A percentile compares a stretch with the other conserved stretches of the same genome.
Evolutionary conservation across 2,797 vertebrate genomes (phyloP).

Genomic region (Chloroceryle inda): DNA sequence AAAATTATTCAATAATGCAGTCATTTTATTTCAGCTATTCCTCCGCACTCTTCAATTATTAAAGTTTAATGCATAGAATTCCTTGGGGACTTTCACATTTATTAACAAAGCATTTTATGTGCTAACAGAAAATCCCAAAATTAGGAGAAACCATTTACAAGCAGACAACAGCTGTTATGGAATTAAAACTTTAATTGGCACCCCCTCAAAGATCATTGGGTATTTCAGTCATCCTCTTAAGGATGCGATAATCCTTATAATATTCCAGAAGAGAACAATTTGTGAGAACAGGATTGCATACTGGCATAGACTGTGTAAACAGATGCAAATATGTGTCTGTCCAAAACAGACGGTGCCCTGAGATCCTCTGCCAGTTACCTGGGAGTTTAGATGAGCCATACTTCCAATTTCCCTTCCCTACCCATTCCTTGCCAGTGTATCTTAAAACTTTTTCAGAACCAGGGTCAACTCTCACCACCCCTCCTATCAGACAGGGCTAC

Average conservation of each 20-base stretch:
- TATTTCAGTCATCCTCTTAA: conserved; percentile 59
- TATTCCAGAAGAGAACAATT: conserved; percentile 25
- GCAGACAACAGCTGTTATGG: conserved; percentile 57
- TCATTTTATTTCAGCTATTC: not conserved
- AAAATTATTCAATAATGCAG: not conserved
- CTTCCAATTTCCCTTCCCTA: not conserved
- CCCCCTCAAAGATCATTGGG: not conserved
- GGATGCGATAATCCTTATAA: conserved; percentile 16
- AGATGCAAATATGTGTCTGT: not conserved
- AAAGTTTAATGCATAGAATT: conserved; percentile 48
- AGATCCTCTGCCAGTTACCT: not conserved
- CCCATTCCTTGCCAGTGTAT: not conserved
- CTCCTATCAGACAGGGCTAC: not conserved
- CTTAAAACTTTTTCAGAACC: not conserved
- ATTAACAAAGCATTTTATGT: conserved; percentile 62
- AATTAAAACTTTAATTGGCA: conserved; percentile 64
- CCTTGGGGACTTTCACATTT: conserved; percentile 51
- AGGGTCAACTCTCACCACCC: not conserved
- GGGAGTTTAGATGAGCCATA: not conserved
- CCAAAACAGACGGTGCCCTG: not conserved
- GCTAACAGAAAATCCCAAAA: conserved; percentile 63
- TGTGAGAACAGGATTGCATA: not conserved
- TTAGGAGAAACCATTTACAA: conserved; percentile 63
- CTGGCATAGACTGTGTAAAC: not conserved
- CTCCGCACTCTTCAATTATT: conserved; percentile 47